Evolutionary conservation across 2,888 invertebrate species (phyloP).

Genomic region (Drosophila formosana): DNA sequence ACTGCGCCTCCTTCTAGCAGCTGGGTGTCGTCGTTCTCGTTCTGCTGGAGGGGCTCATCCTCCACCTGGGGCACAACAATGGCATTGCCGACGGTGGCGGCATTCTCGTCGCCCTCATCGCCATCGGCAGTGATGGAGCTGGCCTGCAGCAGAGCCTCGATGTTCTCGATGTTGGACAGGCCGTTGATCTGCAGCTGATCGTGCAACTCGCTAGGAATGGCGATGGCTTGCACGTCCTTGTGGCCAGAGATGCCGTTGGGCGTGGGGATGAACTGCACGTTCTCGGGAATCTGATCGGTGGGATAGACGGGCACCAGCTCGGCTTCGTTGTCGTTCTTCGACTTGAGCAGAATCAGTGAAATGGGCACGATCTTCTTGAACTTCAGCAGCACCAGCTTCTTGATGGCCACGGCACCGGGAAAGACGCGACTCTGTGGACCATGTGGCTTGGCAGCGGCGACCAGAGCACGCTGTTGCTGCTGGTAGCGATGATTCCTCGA

Average conservation of each 20-base stretch:
- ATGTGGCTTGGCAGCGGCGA: slow-evolving; percentile 57
- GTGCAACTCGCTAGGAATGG: slow-evolving; percentile 81
- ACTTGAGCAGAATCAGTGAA: slow-evolving; percentile 78
- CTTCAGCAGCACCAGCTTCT: slow-evolving; percentile 82
- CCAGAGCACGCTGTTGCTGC: slow-evolving; percentile 54
- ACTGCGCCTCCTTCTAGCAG: slow-evolving; percentile 56
- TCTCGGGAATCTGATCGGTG: slow-evolving; percentile 78
- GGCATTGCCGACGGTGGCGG: slow-evolving; percentile 49
- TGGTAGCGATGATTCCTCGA: slow-evolving; percentile 33
- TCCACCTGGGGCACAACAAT: slow-evolving; percentile 74
- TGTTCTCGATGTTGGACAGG: slow-evolving; percentile 75
- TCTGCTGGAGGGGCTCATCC: slow-evolving; percentile 70
- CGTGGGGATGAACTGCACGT: slow-evolving; percentile 81
- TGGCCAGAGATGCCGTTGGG: slow-evolving; percentile 81
- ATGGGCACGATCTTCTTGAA: slow-evolving; percentile 83
- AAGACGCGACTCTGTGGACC: slow-evolving; percentile 74
- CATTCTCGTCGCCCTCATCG: slow-evolving; percentile 34
- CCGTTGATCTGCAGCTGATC: slow-evolving; percentile 78
- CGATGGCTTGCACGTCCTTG: slow-evolving; percentile 82
- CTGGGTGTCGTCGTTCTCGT: slow-evolving; percentile 79
- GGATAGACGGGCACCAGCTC: slow-evolving; percentile 83
- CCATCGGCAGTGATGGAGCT: slow-evolving; percentile 60
- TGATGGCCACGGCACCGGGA: slow-evolving; percentile 79
- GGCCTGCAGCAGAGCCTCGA: slow-evolving; percentile 71
- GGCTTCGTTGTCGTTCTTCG: slow-evolving; percentile 80